phyloP scores from a whole-genome alignment of 92 coral and sea anemone genomes.

The Paramuricea clavata region DNA sequence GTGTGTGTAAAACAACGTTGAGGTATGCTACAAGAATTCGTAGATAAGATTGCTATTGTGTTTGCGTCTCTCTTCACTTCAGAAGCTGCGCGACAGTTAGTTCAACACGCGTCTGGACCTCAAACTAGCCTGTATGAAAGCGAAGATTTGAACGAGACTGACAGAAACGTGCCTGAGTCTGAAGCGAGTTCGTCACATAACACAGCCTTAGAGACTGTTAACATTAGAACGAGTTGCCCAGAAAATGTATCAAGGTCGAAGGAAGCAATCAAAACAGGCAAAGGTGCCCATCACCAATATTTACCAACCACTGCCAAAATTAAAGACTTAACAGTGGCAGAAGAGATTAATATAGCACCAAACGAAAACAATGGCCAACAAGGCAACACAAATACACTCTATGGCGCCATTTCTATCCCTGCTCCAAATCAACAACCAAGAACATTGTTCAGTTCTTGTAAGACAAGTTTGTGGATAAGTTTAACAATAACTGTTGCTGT shows the following conservation, averaged over 20 bases:
- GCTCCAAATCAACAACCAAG: neutral
- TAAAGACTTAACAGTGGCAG: neutral
- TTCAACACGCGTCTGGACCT: neutral
- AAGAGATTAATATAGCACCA: neutral
- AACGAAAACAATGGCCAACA: neutral
- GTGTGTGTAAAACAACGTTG: neutral
- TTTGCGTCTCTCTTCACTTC: neutral
- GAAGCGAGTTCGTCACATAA: no score
- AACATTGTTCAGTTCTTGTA: neutral
- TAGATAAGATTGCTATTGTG: neutral
- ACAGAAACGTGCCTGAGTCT: neutral
- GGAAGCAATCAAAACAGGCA: neutral
- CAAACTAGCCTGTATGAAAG: neutral
- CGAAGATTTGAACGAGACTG: neutral
- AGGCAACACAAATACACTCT: neutral
- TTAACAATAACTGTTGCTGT: conserved; percentile 23
- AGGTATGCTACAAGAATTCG: neutral
- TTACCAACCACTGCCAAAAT: neutral
- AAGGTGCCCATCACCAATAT: neutral
- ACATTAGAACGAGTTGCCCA: no score
- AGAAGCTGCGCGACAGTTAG: neutral
- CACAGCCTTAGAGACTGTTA: no score
- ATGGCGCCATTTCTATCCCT: neutral
- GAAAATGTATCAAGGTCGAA: neutral
- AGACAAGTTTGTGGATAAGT: neutral